Evolutionary conservation across 1,140 invertebrate species (phyloP), one percentile per base, ranked within the genome.

Genomic region (Drosophila elegans): DNA sequence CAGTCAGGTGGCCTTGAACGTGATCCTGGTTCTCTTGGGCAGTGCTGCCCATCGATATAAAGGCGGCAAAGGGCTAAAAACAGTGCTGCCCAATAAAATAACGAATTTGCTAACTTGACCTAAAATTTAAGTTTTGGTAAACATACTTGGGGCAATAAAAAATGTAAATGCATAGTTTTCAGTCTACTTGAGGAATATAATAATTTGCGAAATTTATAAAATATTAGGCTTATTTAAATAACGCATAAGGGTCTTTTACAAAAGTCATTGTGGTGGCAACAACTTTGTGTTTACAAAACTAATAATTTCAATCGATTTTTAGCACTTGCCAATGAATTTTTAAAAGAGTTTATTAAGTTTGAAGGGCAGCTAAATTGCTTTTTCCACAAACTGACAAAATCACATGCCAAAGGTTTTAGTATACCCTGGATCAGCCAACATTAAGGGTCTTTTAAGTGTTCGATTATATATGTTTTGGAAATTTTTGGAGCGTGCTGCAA

Each of bases 1-100:
- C 4, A 41, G 11, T 39, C 44, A 64, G 36, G 62, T 51, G 63
- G 61, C 62, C 45, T 36, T 38, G 46, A 61, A 49, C 36, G 29
- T 59, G 54, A 63, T 63, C 60, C 38, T 59, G 12, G 21, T 16
- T 48, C 16, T 21, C n/a, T 9, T 6, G 12, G 25, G 5, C 36
- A 49, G n/a, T 61, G 44, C 44, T 66, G 36, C 36, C 63, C 63
- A 62, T 48, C 2, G 13, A 12, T 21, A 32, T 4, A 6, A 53
- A 32, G 36, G 27, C 46, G 27, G n/a, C 25, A 48, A 46, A 48
- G 16, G 25, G 25, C 39, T 41, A n/a, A 6, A 2, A 6, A 32
- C 27, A 49, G n/a, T 32, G 27, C 25, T 49, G n/a, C 46, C 46
- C 2, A 48, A 7, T 10, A 10, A 38, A 3, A 11, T 10, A 11